Evolutionary conservation across 2,113 vertebrate species (phyloP), one percentile per base, ranked within the genome.

Genomic region (Anarrhichthys ocellatus): DNA sequence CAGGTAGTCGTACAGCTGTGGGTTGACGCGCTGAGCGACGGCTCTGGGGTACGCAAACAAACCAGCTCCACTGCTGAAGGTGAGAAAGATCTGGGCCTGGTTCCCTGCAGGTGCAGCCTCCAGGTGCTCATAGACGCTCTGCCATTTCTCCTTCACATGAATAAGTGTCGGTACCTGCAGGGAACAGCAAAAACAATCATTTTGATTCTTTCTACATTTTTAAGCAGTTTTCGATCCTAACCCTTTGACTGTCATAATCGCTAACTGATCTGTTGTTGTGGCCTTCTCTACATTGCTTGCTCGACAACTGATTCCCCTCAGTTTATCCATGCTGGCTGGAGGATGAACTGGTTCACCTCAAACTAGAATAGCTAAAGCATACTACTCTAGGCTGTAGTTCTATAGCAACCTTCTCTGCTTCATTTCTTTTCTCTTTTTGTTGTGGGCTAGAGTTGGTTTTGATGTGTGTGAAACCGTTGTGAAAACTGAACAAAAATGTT

Each of bases 21-120:
- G 65, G 17, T 97, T 96, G 84, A 97, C 75, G 0, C 90, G 85
- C 72, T 88, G 90, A 15, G 96, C 96, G 6, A 97, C 83, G 0
- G 92, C 87, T 73, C 93, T 89, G 0, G 96, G 96, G 64, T 78
- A 92, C 0, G 96, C 95, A 2, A 96, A 95, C 75, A 96, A 71
- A 10, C 96, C 95, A 0, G 96, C 94, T n/a, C 96, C 96, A 0
- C 96, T 97, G 92, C 92, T 93, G 89, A 82, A 97, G 76, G 96
- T 97, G 83, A 97, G 96, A 72, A 95, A 95, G 38, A 96, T 92
- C 75, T 83, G 94, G 22, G 42, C 42, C 9, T 63, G 86, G 78
- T 95, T 91, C 27, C 94, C 94, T 0, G 29, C 0, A 0, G 89
- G 91, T 0, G 95, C 95, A 2, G 70, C 84, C 42, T 95, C 93